Conservation (phyloP, 2,113 vertebrate genomes). For the Scalopus aquaticus region DNA sequence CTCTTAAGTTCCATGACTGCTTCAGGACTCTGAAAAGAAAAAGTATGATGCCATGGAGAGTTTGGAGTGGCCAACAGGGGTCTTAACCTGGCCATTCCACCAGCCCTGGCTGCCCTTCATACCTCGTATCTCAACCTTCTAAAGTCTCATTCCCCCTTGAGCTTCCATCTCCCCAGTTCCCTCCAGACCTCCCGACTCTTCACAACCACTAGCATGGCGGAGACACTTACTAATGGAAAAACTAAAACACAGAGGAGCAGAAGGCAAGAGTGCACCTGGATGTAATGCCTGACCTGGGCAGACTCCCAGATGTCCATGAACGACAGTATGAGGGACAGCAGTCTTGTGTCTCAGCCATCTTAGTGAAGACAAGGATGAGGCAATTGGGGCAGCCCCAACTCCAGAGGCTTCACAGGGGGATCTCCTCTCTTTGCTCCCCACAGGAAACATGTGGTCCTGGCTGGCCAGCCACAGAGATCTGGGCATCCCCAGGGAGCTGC, state of each 20-base stretch:
- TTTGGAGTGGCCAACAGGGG: not conserved
- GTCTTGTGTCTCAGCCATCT: not conserved
- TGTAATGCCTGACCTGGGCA: not conserved
- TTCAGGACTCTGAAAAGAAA: not conserved
- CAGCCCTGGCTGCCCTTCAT: not conserved
- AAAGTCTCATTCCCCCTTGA: not conserved
- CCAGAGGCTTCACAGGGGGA: conserved; percentile 69
- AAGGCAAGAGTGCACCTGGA: not conserved
- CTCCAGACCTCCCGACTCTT: not conserved
- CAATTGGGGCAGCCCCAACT: conserved; percentile 67
- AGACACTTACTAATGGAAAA: not conserved
- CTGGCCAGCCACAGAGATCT: conserved; percentile 47
- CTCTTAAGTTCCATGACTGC: not conserved
- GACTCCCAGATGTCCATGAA: not conserved
- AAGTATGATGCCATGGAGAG: not conserved
- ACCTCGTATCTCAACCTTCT: not conserved
- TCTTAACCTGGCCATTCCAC: not conserved
- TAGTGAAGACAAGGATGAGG: not conserved
- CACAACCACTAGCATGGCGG: not conserved
- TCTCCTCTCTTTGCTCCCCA: conserved; percentile 70
- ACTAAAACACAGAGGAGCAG: not conserved
- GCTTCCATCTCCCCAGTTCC: not conserved
- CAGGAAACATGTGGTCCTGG: conserved; percentile 64
- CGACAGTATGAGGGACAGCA: not conserved
- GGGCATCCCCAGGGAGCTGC: conserved; percentile 71